These are phyloP conservation scores for Dorcus parallelipipedus DNA, from an alignment of 2,888 invertebrate genomes.

Conservation along the genomic window DNA sequence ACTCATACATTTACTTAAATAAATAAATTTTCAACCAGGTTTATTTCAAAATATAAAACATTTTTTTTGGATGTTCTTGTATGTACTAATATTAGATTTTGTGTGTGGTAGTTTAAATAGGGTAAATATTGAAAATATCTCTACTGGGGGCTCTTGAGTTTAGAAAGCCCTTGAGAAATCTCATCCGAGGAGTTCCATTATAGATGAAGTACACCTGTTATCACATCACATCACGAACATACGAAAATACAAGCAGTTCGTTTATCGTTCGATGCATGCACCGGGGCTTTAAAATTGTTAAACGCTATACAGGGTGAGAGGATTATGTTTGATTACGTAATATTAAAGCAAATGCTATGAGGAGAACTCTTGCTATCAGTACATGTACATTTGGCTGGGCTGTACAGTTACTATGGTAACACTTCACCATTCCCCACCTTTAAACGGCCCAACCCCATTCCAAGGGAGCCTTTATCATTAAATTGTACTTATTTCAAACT, in stretches of 20 bases:
- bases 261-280: neutral
- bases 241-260: neutral
- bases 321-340: slow-evolving; percentile 15
- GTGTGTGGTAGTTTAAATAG: too few species aligned
- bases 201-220: too few species aligned
- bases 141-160: too few species aligned
- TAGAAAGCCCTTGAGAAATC: too few species aligned
- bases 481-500: slow-evolving; percentile 12
- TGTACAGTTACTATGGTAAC: slow-evolving; percentile 24
- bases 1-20: too few species aligned
- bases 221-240: neutral
- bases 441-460: slow-evolving; percentile 16
- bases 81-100: too few species aligned
- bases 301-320: slow-evolving; percentile 22
- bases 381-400: slow-evolving; percentile 18
- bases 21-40: too few species aligned
- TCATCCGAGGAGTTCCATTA: too few species aligned
- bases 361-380: slow-evolving; percentile 18
- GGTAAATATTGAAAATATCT: too few species aligned
- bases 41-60: too few species aligned
- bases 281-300: slow-evolving; percentile 6
- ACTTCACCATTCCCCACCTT: slow-evolving; percentile 16
- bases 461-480: slow-evolving; percentile 16
- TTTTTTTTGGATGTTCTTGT: too few species aligned
- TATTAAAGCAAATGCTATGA: slow-evolving; percentile 17